phyloP scores from a whole-genome alignment of 2,113 vertebrate species.

The Dromiciops gliroides region DNA sequence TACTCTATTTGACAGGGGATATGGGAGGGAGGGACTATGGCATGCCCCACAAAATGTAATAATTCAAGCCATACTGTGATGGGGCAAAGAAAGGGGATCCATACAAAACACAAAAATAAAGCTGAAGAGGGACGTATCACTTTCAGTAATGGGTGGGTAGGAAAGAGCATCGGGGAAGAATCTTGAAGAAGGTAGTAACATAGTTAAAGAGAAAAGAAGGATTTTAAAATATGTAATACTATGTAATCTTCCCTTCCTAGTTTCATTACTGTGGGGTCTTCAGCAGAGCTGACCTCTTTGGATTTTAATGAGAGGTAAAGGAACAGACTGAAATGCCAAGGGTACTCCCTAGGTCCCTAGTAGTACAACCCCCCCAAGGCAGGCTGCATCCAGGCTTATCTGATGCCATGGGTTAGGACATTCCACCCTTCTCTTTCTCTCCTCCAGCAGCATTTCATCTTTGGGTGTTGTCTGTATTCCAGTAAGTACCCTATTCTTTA shows the following conservation, averaged over 20 bases:
- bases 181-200: not conserved
- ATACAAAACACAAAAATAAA: not conserved
- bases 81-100: not conserved
- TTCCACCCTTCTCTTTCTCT: not conserved
- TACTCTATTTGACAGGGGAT: not conserved
- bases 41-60: not conserved
- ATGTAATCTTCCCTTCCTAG: not conserved
- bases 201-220: not conserved
- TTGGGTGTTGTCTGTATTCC: not conserved
- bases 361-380: not conserved
- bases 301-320: not conserved
- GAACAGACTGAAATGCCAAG: not conserved
- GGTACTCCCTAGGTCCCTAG: not conserved
- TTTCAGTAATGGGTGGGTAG: not conserved
- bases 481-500: not conserved
- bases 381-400: not conserved
- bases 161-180: not conserved
- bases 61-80: not conserved
- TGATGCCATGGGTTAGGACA: not conserved
- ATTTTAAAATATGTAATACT: not conserved
- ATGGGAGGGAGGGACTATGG: not conserved
- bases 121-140: not conserved
- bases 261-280: not conserved
- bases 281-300: not conserved
- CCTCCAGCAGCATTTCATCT: not conserved